Conservation (phyloP, 2,797 vertebrate species). For the Tympanoctomys barrerae region DNA sequence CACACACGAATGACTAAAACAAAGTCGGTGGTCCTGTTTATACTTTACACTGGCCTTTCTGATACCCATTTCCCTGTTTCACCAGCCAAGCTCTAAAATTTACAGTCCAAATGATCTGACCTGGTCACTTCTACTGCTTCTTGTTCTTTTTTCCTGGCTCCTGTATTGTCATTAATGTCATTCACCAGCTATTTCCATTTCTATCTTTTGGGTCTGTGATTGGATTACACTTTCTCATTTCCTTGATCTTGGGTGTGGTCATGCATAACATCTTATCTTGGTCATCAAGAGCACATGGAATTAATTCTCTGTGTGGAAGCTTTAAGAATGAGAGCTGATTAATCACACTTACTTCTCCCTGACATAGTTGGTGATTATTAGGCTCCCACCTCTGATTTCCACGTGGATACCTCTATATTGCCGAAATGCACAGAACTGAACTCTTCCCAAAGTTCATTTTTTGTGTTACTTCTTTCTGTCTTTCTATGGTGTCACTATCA, state of each 20-base stretch:
- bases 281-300: neutral
- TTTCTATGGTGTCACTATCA: neutral
- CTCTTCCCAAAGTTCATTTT: neutral
- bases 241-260: neutral
- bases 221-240: constrained; percentile 1
- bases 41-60: neutral
- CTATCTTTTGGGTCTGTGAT: neutral
- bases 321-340: neutral
- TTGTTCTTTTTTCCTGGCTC: neutral
- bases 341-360: neutral
- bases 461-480: neutral
- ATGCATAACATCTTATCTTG: neutral
- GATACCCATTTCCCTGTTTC: neutral
- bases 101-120: neutral
- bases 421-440: neutral
- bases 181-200: constrained; percentile 6
- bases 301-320: neutral
- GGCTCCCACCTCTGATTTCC: neutral
- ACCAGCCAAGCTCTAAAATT: neutral
- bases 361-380: neutral
- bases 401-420: neutral
- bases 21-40: neutral
- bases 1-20: neutral
- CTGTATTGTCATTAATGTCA: neutral
- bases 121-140: neutral